These are phyloP conservation scores for Sepiola atlantica DNA, from an alignment of 2,888 invertebrate genomes.

Conservation along the genomic window DNA sequence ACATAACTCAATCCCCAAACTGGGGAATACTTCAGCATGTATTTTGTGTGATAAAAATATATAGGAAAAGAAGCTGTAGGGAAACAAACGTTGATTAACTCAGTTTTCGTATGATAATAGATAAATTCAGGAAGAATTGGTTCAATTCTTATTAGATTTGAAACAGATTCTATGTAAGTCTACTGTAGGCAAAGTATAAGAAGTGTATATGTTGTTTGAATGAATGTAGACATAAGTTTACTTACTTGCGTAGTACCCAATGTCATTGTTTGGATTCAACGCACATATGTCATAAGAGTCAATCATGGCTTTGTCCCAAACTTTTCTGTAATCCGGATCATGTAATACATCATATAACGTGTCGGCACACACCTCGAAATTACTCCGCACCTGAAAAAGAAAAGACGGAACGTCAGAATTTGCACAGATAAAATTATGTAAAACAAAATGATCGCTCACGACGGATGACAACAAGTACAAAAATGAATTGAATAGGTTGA, in stretches of 20 bases:
- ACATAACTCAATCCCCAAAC: too few relatives aligned
- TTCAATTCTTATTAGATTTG: too few relatives aligned
- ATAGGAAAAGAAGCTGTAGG: too few relatives aligned
- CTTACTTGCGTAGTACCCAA: conserved; percentile 92
- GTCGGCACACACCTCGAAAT: conserved; percentile 85
- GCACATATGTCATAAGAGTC: conserved; percentile 90
- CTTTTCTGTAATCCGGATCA: conserved; percentile 89
- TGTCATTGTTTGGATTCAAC: conserved; percentile 93
- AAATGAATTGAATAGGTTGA: background rate
- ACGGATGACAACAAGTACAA: background rate
- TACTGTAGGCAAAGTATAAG: background rate
- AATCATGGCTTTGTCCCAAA: conserved; percentile 94
- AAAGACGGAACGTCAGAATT: background rate
- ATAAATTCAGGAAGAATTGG: too few relatives aligned
- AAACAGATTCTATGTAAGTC: too few relatives aligned
- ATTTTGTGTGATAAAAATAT: too few relatives aligned
- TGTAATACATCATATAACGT: conserved; percentile 91
- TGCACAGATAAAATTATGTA: background rate
- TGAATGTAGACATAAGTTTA: conserved; percentile 47
- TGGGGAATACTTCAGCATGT: too few relatives aligned
- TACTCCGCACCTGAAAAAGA: conserved; percentile 77
- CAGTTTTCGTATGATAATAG: too few relatives aligned
- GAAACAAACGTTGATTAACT: too few relatives aligned
- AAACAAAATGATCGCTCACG: background rate
- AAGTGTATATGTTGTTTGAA: background rate